Evolutionary conservation across 1,140 invertebrate species (phyloP).

Genomic region (Drosophila ironensis): DNA sequence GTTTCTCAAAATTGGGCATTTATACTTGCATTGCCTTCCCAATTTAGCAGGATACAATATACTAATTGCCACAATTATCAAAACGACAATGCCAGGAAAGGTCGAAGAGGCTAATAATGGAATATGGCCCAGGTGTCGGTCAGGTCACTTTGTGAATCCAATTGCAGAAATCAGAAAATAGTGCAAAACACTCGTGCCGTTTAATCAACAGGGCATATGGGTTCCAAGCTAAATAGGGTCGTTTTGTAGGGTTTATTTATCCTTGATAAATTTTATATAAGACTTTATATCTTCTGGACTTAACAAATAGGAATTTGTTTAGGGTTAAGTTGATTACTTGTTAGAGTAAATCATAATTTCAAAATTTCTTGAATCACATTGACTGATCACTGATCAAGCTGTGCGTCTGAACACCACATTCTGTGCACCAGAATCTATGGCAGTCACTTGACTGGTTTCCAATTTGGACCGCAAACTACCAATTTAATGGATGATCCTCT

Average conservation of each 20-base stretch:
- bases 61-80: constrained; percentile 40
- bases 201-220: not conserved
- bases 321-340: too few species aligned
- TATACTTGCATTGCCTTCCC: constrained; percentile 6
- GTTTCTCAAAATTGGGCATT: constrained; percentile 1
- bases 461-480: too few species aligned
- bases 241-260: too few species aligned
- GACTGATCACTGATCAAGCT: too few species aligned
- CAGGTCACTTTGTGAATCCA: constrained; percentile 26
- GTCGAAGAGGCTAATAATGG: constrained; percentile 28
- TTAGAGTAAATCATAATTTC: too few species aligned
- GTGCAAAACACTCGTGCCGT: not conserved
- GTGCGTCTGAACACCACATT: too few species aligned
- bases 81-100: constrained; percentile 3
- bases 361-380: too few species aligned
- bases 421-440: too few species aligned
- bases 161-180: not conserved
- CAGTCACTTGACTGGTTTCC: constrained; percentile 41
- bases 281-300: too few species aligned
- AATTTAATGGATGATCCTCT: not conserved
- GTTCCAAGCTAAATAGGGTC: not conserved
- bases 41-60: not conserved
- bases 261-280: too few species aligned
- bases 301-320: too few species aligned
- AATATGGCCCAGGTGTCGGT: constrained; percentile 54